Conservation (phyloP, 2,888 invertebrate species). For the Erebia palarica region DNA sequence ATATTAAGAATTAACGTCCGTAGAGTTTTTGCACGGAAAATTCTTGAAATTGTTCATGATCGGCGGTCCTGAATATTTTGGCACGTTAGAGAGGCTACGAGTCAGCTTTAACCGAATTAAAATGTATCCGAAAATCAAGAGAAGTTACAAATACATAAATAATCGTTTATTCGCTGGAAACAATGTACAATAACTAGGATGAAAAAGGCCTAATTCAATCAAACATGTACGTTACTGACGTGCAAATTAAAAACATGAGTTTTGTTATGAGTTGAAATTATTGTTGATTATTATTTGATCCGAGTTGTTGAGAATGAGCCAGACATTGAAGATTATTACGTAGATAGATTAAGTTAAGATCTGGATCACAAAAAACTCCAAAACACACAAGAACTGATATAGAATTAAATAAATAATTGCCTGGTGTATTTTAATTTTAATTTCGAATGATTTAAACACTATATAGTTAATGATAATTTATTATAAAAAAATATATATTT, state of each 20-base stretch:
- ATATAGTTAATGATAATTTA: background rate
- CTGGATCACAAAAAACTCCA: too few species aligned
- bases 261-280: too few species aligned
- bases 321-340: too few species aligned
- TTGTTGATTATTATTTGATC: background rate
- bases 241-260: too few species aligned
- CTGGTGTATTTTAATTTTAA: background rate
- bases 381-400: background rate
- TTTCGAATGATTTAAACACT: background rate
- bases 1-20: background rate
- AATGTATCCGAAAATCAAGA: background rate
- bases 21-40: background rate
- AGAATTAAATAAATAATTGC: background rate
- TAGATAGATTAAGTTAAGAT: too few species aligned
- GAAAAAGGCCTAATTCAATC: too few species aligned
- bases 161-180: too few species aligned
- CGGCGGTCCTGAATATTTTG: background rate
- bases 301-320: too few species aligned
- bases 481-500: background rate
- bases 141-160: too few species aligned
- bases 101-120: background rate
- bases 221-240: too few species aligned
- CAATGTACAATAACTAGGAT: too few species aligned
- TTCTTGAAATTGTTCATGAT: background rate
- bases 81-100: background rate